A percentile compares a stretch with the other conserved stretches of the same genome.
Conservation (phyloP, 2,797 vertebrate species). For the Ambastaia sidthimunki region DNA sequence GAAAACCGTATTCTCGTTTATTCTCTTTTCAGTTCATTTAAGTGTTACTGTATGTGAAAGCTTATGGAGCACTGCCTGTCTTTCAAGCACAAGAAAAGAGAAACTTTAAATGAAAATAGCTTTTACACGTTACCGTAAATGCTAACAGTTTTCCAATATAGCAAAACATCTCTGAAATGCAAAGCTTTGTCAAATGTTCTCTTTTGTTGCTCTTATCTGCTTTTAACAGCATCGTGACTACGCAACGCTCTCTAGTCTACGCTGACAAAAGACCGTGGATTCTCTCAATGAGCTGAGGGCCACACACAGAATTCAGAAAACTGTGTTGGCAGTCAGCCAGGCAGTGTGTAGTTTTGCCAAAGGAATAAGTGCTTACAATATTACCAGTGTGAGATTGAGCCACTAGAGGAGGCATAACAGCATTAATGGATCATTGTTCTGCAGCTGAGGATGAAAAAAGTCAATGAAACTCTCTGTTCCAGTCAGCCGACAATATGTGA, state of each 20-base stretch:
- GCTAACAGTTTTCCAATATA: constrained; percentile 9
- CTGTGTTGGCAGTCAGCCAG: constrained; percentile 39
- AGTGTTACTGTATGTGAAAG: not conserved
- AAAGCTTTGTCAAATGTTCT: not conserved
- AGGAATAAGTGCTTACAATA: constrained; percentile 44
- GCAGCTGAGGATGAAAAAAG: constrained; percentile 29
- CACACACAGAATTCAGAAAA: constrained; percentile 47
- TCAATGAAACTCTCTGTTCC: constrained; percentile 49
- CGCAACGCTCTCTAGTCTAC: not conserved
- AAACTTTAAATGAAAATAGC: constrained; percentile 3
- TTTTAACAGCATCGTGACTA: constrained; percentile 8
- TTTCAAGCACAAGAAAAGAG: constrained; percentile 1
- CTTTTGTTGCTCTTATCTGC: constrained; percentile 17
- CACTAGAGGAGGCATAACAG: constrained; percentile 42
- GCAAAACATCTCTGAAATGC: constrained; percentile 2
- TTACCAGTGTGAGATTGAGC: constrained; percentile 47
- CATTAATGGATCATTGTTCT: constrained; percentile 55
- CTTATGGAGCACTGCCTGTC: not conserved
- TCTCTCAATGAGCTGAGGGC: constrained; percentile 25
- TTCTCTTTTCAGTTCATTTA: not conserved
- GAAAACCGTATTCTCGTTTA: constrained; percentile 2
- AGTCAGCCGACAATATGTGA: constrained; percentile 17
- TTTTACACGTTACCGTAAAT: constrained; percentile 16
- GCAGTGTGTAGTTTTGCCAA: constrained; percentile 7
- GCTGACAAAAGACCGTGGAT: constrained; percentile 19